Evolutionary conservation across 2,797 vertebrate species (phyloP).

Genomic region (Champsocephalus gunnari): DNA sequence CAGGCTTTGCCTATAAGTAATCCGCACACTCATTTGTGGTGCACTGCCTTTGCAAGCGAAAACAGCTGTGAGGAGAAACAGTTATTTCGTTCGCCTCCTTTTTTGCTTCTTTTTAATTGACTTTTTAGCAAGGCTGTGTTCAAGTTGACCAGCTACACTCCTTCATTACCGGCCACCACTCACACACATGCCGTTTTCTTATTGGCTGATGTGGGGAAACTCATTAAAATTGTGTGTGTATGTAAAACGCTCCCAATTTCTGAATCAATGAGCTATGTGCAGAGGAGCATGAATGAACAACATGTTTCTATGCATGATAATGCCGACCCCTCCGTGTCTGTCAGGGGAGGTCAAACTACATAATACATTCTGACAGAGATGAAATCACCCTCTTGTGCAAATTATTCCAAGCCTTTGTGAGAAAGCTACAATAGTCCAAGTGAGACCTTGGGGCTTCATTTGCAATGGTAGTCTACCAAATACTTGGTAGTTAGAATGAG

Average conservation of each 20-base stretch:
- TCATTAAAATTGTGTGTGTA: constrained; percentile 77
- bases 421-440: constrained; percentile 25
- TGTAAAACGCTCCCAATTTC: constrained; percentile 57
- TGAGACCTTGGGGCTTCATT: constrained; percentile 43
- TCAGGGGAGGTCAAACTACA: constrained; percentile 59
- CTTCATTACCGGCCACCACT: constrained; percentile 38
- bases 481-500: constrained; percentile 2
- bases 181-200: constrained; percentile 37
- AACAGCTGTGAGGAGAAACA: constrained; percentile 66
- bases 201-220: constrained; percentile 66
- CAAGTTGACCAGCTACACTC: constrained; percentile 73
- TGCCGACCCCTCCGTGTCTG: constrained; percentile 34
- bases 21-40: constrained; percentile 52
- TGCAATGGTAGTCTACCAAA: constrained; percentile 28
- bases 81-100: background rate
- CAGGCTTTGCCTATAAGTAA: constrained; percentile 63
- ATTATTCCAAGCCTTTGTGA: constrained; percentile 55
- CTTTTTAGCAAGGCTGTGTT: constrained; percentile 83
- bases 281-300: constrained; percentile 65
- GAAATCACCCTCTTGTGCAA: constrained; percentile 47
- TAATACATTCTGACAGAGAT: constrained; percentile 46
- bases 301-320: constrained; percentile 70
- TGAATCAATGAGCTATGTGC: constrained; percentile 65
- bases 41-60: constrained; percentile 44
- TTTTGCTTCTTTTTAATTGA: constrained; percentile 83